phyloP scores from a whole-genome alignment of 2,888 invertebrate genomes.

The Lymantria dispar region DNA sequence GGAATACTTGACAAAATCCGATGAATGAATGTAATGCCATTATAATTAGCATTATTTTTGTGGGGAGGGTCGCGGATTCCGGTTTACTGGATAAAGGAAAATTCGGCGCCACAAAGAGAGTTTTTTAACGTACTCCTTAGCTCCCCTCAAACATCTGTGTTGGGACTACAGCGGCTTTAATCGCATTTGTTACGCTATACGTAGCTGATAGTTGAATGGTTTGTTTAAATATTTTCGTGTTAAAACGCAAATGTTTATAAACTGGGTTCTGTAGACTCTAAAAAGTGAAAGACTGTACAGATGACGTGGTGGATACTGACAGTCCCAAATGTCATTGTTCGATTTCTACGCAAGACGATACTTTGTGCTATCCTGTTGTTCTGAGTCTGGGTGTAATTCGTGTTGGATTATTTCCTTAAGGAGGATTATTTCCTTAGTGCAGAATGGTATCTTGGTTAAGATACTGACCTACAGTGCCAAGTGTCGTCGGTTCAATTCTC shows the following conservation, averaged over 20 bases:
- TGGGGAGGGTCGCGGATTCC: conserved; percentile 71
- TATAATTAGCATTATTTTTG: conserved; percentile 80
- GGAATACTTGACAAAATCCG: conserved; percentile 75
- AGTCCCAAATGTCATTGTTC: too few relatives aligned
- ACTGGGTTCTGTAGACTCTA: conserved; percentile 14
- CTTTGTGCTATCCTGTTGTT: too few relatives aligned
- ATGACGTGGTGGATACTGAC: too few relatives aligned
- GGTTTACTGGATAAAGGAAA: conserved; percentile 77
- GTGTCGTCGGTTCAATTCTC: too few relatives aligned
- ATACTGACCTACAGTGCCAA: too few relatives aligned
- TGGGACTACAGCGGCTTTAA: conserved; percentile 63
- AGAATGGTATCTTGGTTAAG: too few relatives aligned
- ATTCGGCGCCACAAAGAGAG: conserved; percentile 67
- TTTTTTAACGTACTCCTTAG: conserved; percentile 64
- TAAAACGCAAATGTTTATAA: conserved; percentile 18
- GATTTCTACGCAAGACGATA: too few relatives aligned
- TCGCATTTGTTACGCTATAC: conserved; percentile 76
- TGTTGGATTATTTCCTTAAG: too few relatives aligned
- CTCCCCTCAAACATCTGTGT: conserved; percentile 71
- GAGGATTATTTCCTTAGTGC: too few relatives aligned
- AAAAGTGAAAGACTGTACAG: background rate
- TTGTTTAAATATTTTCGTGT: conserved; percentile 72
- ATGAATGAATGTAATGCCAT: conserved; percentile 79
- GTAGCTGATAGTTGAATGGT: conserved; percentile 73
- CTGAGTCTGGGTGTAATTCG: too few relatives aligned